phyloP scores from a whole-genome alignment of 2,797 vertebrate species.

The Chiloscyllium punctatum region DNA sequence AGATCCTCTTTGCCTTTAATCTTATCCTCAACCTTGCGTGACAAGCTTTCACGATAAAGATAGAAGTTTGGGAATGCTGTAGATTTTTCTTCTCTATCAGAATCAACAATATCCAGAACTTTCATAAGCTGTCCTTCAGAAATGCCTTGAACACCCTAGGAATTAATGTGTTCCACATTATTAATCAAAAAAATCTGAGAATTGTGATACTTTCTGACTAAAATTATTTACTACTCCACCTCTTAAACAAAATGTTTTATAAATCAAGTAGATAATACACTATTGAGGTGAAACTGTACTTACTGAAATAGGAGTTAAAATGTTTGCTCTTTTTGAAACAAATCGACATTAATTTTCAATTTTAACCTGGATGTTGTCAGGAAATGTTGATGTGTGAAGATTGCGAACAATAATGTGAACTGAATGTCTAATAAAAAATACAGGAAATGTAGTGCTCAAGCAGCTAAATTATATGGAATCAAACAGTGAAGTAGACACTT shows the following conservation, averaged over 20 bases:
- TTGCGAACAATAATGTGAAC: background rate
- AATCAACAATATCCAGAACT: conserved; percentile 49
- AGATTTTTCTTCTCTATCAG: conserved; percentile 49
- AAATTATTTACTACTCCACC: background rate
- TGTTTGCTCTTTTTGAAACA: background rate
- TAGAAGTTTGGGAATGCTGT: conserved; percentile 54
- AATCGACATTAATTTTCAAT: background rate
- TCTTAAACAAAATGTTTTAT: background rate
- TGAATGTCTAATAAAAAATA: background rate
- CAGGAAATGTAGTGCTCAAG: background rate
- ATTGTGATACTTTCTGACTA: background rate
- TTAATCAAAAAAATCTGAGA: background rate
- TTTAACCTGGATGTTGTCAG: background rate
- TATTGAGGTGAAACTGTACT: background rate
- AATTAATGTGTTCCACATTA: background rate
- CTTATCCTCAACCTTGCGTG: conserved; percentile 52
- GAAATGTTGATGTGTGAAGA: background rate
- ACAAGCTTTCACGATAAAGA: conserved; percentile 54
- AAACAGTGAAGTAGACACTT: background rate
- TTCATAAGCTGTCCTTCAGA: conserved; percentile 53
- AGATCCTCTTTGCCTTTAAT: conserved; percentile 20
- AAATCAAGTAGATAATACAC: background rate
- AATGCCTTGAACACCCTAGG: conserved; percentile 57
- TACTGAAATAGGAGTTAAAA: background rate
- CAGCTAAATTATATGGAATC: background rate